phyloP scores from a whole-genome alignment of 2,797 vertebrate species.

The Buceros bicornis region DNA sequence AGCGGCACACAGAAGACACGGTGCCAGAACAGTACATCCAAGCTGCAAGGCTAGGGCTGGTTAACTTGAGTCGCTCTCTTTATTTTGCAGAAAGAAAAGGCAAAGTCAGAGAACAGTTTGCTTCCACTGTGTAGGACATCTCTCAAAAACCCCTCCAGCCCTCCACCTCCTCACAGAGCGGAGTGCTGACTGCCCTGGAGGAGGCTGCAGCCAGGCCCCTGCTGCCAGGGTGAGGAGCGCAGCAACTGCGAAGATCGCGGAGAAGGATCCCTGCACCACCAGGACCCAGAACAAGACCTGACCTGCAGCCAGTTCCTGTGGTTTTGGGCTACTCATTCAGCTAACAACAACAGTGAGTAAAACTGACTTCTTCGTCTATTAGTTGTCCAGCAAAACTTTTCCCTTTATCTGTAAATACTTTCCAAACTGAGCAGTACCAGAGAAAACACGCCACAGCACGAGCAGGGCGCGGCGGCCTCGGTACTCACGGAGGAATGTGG shows the following conservation, averaged over 20 bases:
- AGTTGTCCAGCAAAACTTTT: background rate
- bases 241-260: background rate
- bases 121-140: background rate
- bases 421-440: background rate
- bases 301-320: background rate
- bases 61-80: background rate
- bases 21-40: background rate
- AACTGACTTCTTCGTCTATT: background rate
- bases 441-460: rapidly evolving
- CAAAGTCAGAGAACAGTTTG: background rate
- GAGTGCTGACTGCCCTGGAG: background rate
- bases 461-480: background rate
- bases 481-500: rapidly evolving
- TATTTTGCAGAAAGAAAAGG: background rate
- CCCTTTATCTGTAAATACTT: background rate
- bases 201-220: background rate
- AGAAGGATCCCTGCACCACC: background rate
- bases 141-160: background rate
- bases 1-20: background rate
- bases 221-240: background rate
- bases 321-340: background rate
- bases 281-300: no score
- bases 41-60: background rate
- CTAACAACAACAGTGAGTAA: background rate
- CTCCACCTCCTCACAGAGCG: background rate